Conservation (phyloP, 35 echinoderm and acorn worm genomes). For the Ptychodera flava region DNA sequence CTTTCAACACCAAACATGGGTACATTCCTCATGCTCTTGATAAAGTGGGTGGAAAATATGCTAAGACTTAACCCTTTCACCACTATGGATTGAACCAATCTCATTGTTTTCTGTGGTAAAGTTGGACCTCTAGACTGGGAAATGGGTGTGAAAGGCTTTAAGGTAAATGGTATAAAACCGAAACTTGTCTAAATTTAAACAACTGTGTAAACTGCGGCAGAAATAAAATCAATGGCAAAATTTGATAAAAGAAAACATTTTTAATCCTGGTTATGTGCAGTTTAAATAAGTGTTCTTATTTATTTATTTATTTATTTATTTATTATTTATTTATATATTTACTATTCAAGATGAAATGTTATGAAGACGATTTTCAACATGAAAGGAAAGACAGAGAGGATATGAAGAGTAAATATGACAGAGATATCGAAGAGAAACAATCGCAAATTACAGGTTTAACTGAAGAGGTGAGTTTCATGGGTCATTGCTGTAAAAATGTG, state of each 20-base stretch:
- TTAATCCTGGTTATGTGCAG: neutral
- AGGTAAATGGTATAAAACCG: too few species aligned
- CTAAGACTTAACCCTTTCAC: too few species aligned
- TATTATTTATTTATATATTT: neutral
- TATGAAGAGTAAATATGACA: neutral
- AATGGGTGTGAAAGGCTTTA: too few species aligned
- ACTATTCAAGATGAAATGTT: neutral
- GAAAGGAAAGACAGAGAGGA: neutral
- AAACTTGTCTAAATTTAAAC: neutral
- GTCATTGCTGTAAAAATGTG: too few species aligned
- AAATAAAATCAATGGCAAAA: neutral
- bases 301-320: neutral
- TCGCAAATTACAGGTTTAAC: neutral
- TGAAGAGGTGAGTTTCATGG: neutral
- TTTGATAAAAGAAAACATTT: neutral
- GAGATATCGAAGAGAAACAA: neutral
- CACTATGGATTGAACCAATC: too few species aligned
- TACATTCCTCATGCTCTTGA: too few species aligned
- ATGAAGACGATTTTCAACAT: neutral
- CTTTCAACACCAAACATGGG: too few species aligned
- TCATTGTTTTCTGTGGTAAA: too few species aligned
- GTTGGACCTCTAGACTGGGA: too few species aligned
- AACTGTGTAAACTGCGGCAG: neutral
- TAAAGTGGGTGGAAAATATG: too few species aligned
- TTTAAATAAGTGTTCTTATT: neutral